phyloP scores from a whole-genome alignment of 2,113 vertebrate species.

The Cathartes aura region DNA sequence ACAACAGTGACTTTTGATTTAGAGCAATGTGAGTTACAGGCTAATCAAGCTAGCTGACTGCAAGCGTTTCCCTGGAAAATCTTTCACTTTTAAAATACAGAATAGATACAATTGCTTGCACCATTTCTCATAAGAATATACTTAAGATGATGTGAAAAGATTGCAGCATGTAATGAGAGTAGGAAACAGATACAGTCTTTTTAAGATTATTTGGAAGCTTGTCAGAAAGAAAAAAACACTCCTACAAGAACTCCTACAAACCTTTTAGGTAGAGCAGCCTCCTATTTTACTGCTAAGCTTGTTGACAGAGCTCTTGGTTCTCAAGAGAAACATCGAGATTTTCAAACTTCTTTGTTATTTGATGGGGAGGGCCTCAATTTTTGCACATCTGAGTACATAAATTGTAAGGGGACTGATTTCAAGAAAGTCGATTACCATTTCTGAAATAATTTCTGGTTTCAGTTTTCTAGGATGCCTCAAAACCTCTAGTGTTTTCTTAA shows the following conservation, averaged over 20 bases:
- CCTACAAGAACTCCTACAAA: not conserved
- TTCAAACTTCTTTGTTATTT: not conserved
- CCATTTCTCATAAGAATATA: not conserved
- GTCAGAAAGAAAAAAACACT: not conserved
- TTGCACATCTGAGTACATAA: not conserved
- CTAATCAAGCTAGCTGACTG: not conserved
- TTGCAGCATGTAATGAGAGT: not conserved
- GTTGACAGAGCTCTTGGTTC: not conserved
- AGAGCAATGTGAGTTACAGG: not conserved
- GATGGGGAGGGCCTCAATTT: not conserved
- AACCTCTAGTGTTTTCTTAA: not conserved
- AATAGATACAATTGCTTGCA: not conserved
- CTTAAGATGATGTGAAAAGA: not conserved
- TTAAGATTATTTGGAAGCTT: not conserved
- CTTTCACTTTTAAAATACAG: not conserved
- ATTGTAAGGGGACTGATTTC: not conserved
- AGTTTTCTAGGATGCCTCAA: not conserved
- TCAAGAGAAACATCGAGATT: not conserved
- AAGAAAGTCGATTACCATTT: not conserved
- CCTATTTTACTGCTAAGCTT: not conserved
- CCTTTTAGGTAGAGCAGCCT: not conserved
- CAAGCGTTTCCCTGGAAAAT: not conserved
- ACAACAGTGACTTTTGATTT: not conserved
- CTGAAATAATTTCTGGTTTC: not conserved
- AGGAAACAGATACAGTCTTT: not conserved